phyloP scores from a whole-genome alignment of 2,797 vertebrate genomes.

The Lophura swinhoii region DNA sequence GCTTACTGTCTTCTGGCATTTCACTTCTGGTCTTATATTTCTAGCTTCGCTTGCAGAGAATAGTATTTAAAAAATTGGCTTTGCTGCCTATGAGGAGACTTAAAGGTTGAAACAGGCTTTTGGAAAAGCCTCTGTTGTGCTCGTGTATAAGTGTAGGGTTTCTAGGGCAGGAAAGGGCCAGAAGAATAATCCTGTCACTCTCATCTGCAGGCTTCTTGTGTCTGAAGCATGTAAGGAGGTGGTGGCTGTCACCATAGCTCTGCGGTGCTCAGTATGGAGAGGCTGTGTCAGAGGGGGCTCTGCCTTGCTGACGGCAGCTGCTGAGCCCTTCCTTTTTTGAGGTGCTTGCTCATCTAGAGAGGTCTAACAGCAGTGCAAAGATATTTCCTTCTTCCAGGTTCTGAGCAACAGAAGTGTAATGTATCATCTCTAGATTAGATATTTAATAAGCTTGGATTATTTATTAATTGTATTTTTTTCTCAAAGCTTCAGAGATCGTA shows the following conservation, averaged over 20 bases:
- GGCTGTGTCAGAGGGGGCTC: neutral
- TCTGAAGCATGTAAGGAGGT: accelerated
- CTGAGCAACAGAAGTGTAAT: neutral
- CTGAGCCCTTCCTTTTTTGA: neutral
- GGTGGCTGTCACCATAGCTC: neutral
- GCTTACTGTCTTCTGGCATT: conserved; percentile 7
- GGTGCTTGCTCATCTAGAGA: neutral
- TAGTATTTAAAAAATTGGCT: conserved; percentile 23
- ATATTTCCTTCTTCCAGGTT: neutral
- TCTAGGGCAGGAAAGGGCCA: neutral
- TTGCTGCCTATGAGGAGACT: neutral
- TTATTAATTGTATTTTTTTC: neutral
- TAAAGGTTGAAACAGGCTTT: neutral
- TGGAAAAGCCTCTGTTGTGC: neutral
- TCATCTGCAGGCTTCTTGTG: neutral
- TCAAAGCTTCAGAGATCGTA: neutral
- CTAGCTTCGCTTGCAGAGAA: neutral
- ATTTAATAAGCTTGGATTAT: neutral
- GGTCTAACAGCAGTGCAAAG: neutral
- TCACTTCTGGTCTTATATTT: neutral
- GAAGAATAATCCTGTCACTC: neutral
- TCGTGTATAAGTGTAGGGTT: neutral
- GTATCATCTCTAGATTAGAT: neutral
- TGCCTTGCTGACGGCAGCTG: neutral
- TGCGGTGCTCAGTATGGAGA: neutral